Conservation (phyloP, 2,797 vertebrate genomes). For the Amblyopsis hoosieri region DNA sequence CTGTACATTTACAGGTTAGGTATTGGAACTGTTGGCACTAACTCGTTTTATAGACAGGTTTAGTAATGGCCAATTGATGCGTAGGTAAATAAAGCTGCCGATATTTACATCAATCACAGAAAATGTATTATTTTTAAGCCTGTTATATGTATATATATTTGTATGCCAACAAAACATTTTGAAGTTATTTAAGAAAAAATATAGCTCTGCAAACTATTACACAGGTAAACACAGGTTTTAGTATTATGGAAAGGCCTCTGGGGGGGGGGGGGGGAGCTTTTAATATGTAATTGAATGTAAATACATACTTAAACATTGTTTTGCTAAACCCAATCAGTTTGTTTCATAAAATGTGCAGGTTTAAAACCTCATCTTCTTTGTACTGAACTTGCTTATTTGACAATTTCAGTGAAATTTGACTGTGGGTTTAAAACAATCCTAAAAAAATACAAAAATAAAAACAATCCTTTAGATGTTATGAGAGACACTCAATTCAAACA, state of each 20-base stretch:
- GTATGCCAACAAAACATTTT: constrained; percentile 58
- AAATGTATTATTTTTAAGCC: constrained; percentile 77
- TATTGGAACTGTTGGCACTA: constrained; percentile 41
- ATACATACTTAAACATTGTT: constrained; percentile 73
- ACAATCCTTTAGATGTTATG: constrained; percentile 65
- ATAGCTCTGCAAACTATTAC: constrained; percentile 28
- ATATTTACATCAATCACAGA: constrained; percentile 66
- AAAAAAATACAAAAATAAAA: constrained; percentile 34
- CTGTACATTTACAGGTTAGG: constrained; percentile 54
- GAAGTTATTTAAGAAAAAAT: constrained; percentile 33
- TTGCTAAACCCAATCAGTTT: constrained; percentile 52
- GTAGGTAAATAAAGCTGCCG: constrained; percentile 63
- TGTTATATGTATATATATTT: constrained; percentile 60
- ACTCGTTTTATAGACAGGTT: constrained; percentile 50
- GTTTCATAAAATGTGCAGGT: constrained; percentile 69
- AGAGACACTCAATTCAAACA: constrained; percentile 45
- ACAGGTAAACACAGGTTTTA: constrained; percentile 19
- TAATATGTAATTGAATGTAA: constrained; percentile 74
- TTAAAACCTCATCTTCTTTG: constrained; percentile 41
- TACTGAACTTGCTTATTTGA: constrained; percentile 46
- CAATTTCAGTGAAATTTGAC: constrained; percentile 63
- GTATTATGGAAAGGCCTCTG: constrained; percentile 30
- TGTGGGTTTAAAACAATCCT: constrained; percentile 62
- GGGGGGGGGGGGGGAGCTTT: constrained; percentile 7
- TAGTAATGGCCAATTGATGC: constrained; percentile 50